Percentiles rank a stretch among this genome's conserved stretches.
Conservation (phyloP, 2,113 vertebrate species). For the Lagopus leucura region DNA sequence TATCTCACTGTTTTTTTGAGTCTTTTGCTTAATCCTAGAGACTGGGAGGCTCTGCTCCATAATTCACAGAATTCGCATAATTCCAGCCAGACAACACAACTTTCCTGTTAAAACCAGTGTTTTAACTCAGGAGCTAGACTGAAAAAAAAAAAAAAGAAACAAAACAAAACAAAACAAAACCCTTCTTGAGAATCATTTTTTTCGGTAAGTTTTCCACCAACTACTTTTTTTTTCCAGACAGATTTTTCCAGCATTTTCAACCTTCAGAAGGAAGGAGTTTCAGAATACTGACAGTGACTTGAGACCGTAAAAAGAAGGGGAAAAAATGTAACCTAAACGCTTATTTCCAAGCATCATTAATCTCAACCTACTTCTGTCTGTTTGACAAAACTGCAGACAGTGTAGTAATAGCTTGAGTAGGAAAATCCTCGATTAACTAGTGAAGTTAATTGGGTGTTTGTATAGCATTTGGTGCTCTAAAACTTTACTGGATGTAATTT, state of each 20-base stretch:
- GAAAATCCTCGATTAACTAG: background rate
- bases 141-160: background rate
- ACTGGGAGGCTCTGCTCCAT: background rate
- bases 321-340: background rate
- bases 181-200: background rate
- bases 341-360: constrained; percentile 15
- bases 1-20: background rate
- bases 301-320: background rate
- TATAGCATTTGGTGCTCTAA: background rate
- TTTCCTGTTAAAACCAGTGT: background rate
- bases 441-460: constrained; percentile 26
- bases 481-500: constrained; percentile 2
- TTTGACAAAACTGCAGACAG: background rate
- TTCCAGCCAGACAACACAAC: no score
- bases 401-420: background rate
- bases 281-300: constrained; percentile 14
- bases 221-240: background rate
- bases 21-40: background rate
- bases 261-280: constrained; percentile 22
- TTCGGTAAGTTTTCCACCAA: background rate
- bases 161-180: background rate
- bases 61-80: background rate
- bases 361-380: background rate
- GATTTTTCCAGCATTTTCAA: background rate
- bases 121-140: background rate